These are phyloP conservation scores for Cheilosia pagana DNA, from an alignment of 2,888 invertebrate genomes.

Conservation along the genomic window DNA sequence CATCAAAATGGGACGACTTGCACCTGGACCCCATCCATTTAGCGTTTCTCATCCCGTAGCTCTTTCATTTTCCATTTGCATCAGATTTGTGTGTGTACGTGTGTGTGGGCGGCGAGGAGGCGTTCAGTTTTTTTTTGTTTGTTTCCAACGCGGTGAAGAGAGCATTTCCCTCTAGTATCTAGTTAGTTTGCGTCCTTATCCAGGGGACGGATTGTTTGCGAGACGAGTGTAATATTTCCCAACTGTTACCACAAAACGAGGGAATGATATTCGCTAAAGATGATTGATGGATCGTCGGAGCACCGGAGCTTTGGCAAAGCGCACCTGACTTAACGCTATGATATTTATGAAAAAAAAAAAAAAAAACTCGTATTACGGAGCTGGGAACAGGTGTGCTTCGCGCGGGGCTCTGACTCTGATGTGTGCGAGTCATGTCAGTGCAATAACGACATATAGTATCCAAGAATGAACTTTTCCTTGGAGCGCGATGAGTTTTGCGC, in stretches of 20 bases:
- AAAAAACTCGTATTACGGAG: conserved; percentile 47
- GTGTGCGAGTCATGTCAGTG: conserved; percentile 22
- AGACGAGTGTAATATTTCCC: conserved; percentile 71
- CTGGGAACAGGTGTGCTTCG: conserved; percentile 59
- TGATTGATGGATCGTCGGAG: conserved; percentile 66
- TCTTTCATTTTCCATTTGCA: conserved; percentile 39
- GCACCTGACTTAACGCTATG: conserved; percentile 66
- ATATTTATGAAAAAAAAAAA: conserved; percentile 67
- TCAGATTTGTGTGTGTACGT: conserved; percentile 14
- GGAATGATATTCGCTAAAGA: conserved; percentile 70
- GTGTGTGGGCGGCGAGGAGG: not conserved
- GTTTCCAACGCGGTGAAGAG: not conserved
- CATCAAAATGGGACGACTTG: conserved; percentile 65
- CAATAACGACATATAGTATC: conserved; percentile 29
- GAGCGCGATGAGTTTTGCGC: conserved; percentile 2
- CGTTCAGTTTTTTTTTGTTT: not conserved
- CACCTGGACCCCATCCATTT: conserved; percentile 48
- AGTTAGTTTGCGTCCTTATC: conserved; percentile 19
- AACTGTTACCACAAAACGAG: conserved; percentile 74
- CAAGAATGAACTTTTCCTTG: conserved; percentile 41
- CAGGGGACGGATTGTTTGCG: conserved; percentile 45
- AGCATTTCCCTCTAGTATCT: conserved; percentile 26
- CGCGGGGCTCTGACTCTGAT: too few species aligned
- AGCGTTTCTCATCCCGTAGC: conserved; percentile 3
- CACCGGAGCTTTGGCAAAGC: conserved; percentile 42